Percentiles rank a stretch among this genome's conserved stretches.
Conservation (phyloP, 2,888 invertebrate genomes). For the Eupithecia subumbrata region DNA sequence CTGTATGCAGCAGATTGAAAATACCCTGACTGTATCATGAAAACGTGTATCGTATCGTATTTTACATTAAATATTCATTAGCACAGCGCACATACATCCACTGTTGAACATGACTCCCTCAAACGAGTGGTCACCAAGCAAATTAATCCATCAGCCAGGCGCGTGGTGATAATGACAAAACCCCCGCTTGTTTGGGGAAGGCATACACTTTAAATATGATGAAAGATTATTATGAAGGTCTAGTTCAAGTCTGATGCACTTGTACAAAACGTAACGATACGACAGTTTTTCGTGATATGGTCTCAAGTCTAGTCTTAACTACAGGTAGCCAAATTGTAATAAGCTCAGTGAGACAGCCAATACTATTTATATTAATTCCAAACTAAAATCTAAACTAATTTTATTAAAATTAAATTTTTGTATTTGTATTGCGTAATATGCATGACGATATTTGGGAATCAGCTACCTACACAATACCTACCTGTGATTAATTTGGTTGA, state of each 20-base stretch:
- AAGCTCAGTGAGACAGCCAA: neutral
- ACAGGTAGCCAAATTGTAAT: neutral
- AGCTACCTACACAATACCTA: neutral
- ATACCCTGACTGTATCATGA: neutral
- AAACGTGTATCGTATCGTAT: neutral
- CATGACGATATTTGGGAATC: slow-evolving; percentile 6
- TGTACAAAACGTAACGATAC: neutral
- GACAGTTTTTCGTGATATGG: neutral
- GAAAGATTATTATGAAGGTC: neutral
- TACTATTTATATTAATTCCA: neutral
- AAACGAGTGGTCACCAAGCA: too few relatives aligned
- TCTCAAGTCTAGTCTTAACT: neutral
- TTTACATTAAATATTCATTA: neutral
- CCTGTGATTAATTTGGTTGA: neutral
- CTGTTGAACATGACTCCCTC: too few relatives aligned
- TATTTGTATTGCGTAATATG: slow-evolving; percentile 1
- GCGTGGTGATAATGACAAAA: too few relatives aligned
- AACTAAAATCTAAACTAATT: neutral
- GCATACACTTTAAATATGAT: neutral
- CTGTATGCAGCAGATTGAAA: neutral
- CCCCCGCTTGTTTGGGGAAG: too few relatives aligned
- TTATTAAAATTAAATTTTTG: neutral
- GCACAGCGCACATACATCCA: too few relatives aligned
- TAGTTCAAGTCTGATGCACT: neutral
- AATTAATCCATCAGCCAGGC: too few relatives aligned